phyloP scores from a whole-genome alignment of 1,140 invertebrate species.

The Euwallacea fornicatus region DNA sequence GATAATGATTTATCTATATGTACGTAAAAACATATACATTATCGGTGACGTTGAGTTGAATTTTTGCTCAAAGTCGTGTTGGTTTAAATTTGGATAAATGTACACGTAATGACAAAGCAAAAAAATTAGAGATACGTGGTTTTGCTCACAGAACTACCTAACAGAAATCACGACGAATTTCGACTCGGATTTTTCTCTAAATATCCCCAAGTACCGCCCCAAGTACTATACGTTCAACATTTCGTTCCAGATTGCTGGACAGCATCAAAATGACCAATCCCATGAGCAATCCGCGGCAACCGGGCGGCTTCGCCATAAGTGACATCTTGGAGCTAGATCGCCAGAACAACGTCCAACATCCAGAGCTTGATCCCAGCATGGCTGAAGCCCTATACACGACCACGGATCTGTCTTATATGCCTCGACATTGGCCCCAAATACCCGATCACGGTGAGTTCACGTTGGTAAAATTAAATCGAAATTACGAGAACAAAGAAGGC shows the following conservation, averaged over 20 bases:
- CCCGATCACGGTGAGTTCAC: slow-evolving; percentile 47
- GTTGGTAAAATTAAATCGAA: slow-evolving; percentile 1
- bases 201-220: no score
- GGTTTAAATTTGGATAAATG: no score
- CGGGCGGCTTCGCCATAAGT: slow-evolving; percentile 64
- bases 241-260: slow-evolving; percentile 62
- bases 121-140: no score
- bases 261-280: slow-evolving; percentile 64
- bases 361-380: slow-evolving; percentile 42
- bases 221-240: background rate
- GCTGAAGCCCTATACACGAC: slow-evolving; percentile 41
- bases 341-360: slow-evolving; percentile 38
- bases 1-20: no score
- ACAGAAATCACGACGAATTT: no score
- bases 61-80: no score
- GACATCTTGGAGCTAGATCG: slow-evolving; percentile 64
- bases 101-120: no score
- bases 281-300: slow-evolving; percentile 49
- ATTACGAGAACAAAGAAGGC: background rate
- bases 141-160: no score
- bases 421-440: slow-evolving; percentile 47
- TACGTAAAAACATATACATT: no score
- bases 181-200: no score
- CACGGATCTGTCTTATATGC: slow-evolving; percentile 36
- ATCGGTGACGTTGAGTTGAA: no score